Conservation (phyloP, 2,113 vertebrate species). For the Percina caprodes region DNA sequence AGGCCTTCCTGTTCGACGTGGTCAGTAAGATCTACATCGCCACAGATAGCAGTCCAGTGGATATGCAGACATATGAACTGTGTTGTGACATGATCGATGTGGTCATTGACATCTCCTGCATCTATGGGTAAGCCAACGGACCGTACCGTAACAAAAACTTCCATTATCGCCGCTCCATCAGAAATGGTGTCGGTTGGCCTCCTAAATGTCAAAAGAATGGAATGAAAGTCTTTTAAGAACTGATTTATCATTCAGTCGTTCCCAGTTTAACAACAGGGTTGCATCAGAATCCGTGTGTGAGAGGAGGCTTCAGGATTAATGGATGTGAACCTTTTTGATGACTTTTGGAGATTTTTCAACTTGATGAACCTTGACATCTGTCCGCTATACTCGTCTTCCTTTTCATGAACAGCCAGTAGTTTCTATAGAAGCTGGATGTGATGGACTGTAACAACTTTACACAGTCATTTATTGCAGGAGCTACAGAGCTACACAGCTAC, state of each 20-base stretch:
- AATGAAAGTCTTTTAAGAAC: not conserved
- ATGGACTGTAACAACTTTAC: not conserved
- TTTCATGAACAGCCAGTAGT: not conserved
- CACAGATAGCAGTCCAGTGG: conserved; percentile 65
- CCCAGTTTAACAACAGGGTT: not conserved
- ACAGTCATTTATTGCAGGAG: too few species aligned
- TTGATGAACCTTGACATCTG: not conserved
- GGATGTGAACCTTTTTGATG: not conserved
- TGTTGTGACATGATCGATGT: conserved; percentile 67
- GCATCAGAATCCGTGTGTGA: not conserved
- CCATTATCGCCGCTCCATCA: not conserved
- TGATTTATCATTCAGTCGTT: not conserved
- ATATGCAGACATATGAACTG: conserved; percentile 65
- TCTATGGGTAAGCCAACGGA: conserved; percentile 52
- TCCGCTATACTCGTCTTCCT: not conserved
- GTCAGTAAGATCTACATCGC: conserved; percentile 69
- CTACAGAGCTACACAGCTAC: not conserved
- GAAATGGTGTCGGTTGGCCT: too few species aligned
- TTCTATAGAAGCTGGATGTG: not conserved
- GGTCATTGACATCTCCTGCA: conserved; percentile 69
- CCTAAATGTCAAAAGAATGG: not conserved
- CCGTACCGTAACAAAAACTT: not conserved
- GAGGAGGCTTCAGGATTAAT: not conserved
- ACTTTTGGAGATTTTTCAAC: not conserved
- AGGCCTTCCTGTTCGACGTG: conserved; percentile 65